phyloP scores from a whole-genome alignment of 2,113 vertebrate genomes.

The Scophthalmus maximus region DNA sequence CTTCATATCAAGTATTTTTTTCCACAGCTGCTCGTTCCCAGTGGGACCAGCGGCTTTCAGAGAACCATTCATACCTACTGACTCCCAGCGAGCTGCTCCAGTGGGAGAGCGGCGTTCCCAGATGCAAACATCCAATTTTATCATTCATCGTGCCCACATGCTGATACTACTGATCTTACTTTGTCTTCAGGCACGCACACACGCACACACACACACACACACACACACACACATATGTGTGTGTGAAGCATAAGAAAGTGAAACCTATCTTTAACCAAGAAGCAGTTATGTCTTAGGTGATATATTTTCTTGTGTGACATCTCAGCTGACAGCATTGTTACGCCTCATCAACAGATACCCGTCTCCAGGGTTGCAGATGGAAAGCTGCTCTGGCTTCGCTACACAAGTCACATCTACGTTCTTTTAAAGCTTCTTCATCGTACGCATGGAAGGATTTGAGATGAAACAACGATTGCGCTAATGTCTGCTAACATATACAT shows the following conservation, averaged over 20 bases:
- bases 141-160: conserved; percentile 29
- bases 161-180: conserved; percentile 16
- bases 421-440: conserved; percentile 41
- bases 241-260: conserved; percentile 30
- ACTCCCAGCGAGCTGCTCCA: conserved; percentile 42
- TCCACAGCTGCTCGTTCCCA: conserved; percentile 52
- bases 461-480: conserved; percentile 35
- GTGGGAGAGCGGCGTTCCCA: conserved; percentile 26
- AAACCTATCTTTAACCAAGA: conserved; percentile 42
- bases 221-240: conserved; percentile 8
- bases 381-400: conserved; percentile 51
- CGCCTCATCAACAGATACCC: conserved; percentile 51
- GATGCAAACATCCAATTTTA: conserved; percentile 42
- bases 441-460: conserved; percentile 28
- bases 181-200: neutral
- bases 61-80: conserved; percentile 56
- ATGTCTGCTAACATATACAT: conserved; percentile 30
- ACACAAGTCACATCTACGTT: conserved; percentile 48
- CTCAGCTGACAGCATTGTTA: conserved; percentile 65
- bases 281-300: conserved; percentile 59
- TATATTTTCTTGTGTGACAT: conserved; percentile 57
- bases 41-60: conserved; percentile 46
- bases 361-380: conserved; percentile 55
- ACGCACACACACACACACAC: conserved; percentile 1
- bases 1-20: conserved; percentile 32